These are phyloP conservation scores for Idris sp. DNA, from an alignment of 1,140 invertebrate genomes.

Conservation along the genomic window DNA sequence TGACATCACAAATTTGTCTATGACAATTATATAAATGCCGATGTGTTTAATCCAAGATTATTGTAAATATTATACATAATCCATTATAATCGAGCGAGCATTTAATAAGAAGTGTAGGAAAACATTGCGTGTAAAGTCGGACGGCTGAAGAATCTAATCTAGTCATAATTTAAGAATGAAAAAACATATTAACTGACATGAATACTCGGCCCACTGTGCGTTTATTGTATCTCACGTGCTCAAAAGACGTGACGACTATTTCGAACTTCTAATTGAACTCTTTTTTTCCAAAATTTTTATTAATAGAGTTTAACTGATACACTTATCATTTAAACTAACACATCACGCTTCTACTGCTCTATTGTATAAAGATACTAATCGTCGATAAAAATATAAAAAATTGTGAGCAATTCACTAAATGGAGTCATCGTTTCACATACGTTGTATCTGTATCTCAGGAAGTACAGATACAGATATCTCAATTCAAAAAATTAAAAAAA, in stretches of 20 bases:
- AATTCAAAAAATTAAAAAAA: too few relatives aligned
- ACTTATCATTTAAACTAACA: too few relatives aligned
- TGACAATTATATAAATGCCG: conserved; percentile 43
- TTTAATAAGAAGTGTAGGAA: conserved; percentile 71
- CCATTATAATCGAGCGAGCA: conserved; percentile 62
- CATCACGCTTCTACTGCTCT: conserved; percentile 37
- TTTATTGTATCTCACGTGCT: conserved; percentile 68
- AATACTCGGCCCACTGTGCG: conserved; percentile 67
- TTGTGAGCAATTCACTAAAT: conserved; percentile 3
- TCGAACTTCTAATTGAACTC: conserved; percentile 23
- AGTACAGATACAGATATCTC: too few relatives aligned
- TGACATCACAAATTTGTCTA: conserved; percentile 71
- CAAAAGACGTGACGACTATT: conserved; percentile 46
- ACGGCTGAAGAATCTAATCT: conserved; percentile 70
- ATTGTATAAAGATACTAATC: conserved; percentile 35
- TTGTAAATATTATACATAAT: conserved; percentile 27
- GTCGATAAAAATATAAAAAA: conserved; percentile 7
- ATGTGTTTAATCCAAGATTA: conserved; percentile 5
- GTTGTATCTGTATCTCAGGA: too few relatives aligned
- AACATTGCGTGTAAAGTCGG: conserved; percentile 73
- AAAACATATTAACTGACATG: conserved; percentile 60
- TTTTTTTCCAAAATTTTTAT: conserved; percentile 12
- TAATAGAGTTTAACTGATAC: background rate
- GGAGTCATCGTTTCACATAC: conserved; percentile 23
- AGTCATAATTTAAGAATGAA: conserved; percentile 75